Conservation (phyloP, 2,888 invertebrate species). For the Tipula vernalis region DNA sequence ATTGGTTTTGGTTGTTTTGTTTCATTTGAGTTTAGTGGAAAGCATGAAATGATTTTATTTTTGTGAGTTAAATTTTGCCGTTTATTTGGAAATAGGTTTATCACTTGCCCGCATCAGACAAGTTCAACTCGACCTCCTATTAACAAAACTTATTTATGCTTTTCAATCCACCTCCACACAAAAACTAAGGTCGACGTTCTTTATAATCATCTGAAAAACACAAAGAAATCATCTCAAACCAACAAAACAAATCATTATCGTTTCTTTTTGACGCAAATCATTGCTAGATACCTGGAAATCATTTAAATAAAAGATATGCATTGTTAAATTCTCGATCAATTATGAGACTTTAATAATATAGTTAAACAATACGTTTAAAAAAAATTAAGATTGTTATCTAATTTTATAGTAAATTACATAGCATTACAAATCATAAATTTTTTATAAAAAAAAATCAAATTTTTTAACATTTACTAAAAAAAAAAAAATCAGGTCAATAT, state of each 20-base stretch:
- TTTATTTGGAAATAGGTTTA: no score
- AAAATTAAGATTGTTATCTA: neutral
- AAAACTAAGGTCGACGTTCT: neutral
- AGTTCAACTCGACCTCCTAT: neutral
- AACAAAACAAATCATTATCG: neutral
- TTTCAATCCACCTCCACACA: neutral
- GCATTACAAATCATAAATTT: neutral
- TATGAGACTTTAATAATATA: neutral
- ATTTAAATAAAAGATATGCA: neutral
- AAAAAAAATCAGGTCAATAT: neutral
- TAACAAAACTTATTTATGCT: neutral
- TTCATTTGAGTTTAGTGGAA: neutral
- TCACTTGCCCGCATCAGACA: neutral
- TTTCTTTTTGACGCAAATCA: neutral
- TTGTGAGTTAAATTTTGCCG: neutral
- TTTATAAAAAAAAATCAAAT: neutral
- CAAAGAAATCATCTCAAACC: neutral
- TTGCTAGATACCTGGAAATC: neutral
- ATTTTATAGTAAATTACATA: neutral
- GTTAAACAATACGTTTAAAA: neutral
- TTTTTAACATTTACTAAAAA: neutral
- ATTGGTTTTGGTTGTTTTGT: neutral
- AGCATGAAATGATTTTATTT: neutral
- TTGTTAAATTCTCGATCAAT: neutral
- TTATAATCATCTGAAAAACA: neutral